These are phyloP conservation scores for Jordanella pulchra DNA, from an alignment of 2,797 vertebrate species.

Conservation along the genomic window DNA sequence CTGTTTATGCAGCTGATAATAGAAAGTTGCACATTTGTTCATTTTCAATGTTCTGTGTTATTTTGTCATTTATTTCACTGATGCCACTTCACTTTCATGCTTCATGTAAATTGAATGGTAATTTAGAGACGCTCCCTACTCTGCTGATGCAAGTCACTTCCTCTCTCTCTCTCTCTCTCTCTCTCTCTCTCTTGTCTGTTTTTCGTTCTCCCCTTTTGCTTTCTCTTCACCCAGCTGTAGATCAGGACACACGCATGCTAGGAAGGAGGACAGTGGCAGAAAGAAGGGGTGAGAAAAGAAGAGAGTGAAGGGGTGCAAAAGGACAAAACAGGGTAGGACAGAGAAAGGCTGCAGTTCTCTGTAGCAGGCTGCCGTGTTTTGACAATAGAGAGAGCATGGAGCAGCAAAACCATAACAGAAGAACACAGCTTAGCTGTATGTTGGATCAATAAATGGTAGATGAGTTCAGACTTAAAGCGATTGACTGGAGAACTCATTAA, in stretches of 20 bases:
- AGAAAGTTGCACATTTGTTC: not conserved
- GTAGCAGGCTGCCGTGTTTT: conserved; percentile 69
- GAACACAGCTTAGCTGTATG: conserved; percentile 52
- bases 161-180: conserved; percentile 31
- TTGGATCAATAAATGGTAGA: conserved; percentile 61
- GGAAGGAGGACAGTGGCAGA: conserved; percentile 59
- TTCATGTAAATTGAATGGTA: conserved; percentile 64
- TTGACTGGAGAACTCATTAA: conserved; percentile 29
- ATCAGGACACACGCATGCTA: conserved; percentile 64
- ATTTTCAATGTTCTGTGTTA: not conserved
- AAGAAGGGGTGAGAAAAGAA: conserved; percentile 41
- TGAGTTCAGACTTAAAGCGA: conserved; percentile 46
- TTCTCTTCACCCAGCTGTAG: conserved; percentile 62
- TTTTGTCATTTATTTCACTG: conserved; percentile 9
- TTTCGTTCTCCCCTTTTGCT: conserved; percentile 30
- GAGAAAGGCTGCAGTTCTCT: conserved; percentile 62
- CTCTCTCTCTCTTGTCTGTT: conserved; percentile 34
- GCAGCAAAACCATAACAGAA: conserved; percentile 60
- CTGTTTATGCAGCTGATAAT: not conserved
- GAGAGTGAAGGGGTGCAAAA: conserved; percentile 38
- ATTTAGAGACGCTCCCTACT: conserved; percentile 81
- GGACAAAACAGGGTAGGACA: conserved; percentile 59
- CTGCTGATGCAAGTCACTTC: conserved; percentile 73
- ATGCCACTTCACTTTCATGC: conserved; percentile 18
- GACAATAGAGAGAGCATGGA: conserved; percentile 64